Evolutionary conservation across 2,888 invertebrate genomes (phyloP), one percentile per base, ranked within the genome.

Genomic region (Cephonodes hylas): DNA sequence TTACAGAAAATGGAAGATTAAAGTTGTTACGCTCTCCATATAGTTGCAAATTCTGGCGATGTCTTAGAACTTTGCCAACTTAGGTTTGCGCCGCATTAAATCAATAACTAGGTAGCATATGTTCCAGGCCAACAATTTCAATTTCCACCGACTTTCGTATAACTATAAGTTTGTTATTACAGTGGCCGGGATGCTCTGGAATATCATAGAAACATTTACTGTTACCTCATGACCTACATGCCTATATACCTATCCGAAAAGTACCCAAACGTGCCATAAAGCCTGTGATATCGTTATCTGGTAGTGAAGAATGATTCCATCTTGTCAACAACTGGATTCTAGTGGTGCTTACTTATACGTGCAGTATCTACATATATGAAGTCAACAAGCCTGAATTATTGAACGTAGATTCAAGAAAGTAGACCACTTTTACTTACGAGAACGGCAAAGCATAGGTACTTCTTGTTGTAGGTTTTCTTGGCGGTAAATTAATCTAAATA

Each of bases 1-100:
- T 48, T 23, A 46, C 10, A 57, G 20, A 22, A 57, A 57, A 57
- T 57, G 4, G 56, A 53, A 63, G 48, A 58, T 53, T 42, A 48
- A 60, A 31, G 25, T 46, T 46, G 23, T 42, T 46, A 20, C 13
- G 27, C 27, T 23, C 56, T 15, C 48, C 59, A 48, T 46, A 58
- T 31, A 31, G 38, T 46, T 46, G 13, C 46, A 46, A 23, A 25
- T 46, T 46, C 23, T 23, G 46, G 13, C 46, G 46, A 22, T 46
- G 46, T 46, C 18, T 27, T 53, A 31, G 15, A 31, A 53, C 53
- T 53, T 53, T 10, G 4, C 18, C 18, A 53, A 46, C 23, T 46
- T 46, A 23, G 13, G 23, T 25, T 46, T 23, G 23, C n/a, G 13
- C 46, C 23, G 46, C 25, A 46, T 46, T 31, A 53, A 53, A 53